Percentiles rank a stretch among this genome's conserved stretches.
Conservation (phyloP, 2,113 vertebrate genomes). For the Embiotoca jacksoni region DNA sequence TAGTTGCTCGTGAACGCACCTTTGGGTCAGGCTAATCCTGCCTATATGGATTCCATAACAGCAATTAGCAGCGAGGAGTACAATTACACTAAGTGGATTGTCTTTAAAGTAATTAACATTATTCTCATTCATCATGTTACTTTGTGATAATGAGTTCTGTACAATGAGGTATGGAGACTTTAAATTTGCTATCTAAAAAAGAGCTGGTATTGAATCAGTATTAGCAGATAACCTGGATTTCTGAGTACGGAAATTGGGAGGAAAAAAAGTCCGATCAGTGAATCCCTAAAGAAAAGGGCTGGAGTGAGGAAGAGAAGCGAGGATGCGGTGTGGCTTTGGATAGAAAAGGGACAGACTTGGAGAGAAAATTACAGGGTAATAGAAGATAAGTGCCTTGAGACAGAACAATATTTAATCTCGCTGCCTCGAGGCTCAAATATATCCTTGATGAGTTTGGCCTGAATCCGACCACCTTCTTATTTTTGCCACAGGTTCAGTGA, state of each 20-base stretch:
- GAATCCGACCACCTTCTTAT: conserved; percentile 41
- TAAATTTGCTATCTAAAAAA: background rate
- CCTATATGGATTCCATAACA: no score
- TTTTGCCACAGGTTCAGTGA: conserved; percentile 13
- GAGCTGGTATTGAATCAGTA: background rate
- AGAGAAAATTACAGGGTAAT: conserved; percentile 36
- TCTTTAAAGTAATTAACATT: background rate
- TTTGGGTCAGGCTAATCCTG: no score
- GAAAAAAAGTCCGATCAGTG: background rate
- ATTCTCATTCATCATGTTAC: background rate
- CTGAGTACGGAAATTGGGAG: background rate
- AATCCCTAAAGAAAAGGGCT: background rate
- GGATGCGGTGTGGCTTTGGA: background rate
- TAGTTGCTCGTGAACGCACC: no score
- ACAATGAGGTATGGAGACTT: background rate
- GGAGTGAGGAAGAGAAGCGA: conserved; percentile 15
- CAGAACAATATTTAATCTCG: conserved; percentile 51
- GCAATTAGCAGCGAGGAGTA: no score
- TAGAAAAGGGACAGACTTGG: conserved; percentile 33
- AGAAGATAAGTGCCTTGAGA: conserved; percentile 51
- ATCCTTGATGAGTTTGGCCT: conserved; percentile 61
- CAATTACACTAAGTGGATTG: no score
- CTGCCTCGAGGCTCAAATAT: conserved; percentile 57
- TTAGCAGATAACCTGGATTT: background rate
- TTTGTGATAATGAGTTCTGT: background rate